Evolutionary conservation across 2,797 vertebrate genomes (phyloP), one percentile per base, ranked within the genome.

Genomic region (Euphonia xanthogaster): DNA sequence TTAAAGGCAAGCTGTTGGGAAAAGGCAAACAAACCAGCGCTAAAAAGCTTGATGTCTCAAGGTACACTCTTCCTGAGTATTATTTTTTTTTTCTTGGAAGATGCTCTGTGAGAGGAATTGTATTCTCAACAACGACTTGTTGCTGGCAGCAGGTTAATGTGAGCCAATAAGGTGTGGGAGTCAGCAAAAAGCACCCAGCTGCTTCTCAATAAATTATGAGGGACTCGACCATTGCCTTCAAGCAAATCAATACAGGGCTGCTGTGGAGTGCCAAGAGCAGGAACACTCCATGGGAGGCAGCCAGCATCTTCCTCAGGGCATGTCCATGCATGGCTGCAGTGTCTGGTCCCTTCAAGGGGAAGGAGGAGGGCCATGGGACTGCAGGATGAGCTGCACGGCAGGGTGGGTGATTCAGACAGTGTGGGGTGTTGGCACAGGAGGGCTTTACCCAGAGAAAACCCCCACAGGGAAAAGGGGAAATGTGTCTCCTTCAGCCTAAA

Each of bases 1-100:
- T 97, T 97, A 84, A 76, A 97, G 96, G 92, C 86, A 94, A 65
- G 80, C 87, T 87, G 73, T 93, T 97, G 84, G 93, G 65, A 86
- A 82, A 93, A 93, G 66, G 88, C 92, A 95, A 95, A 94, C 93
- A 95, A 90, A 95, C 80, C 80, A 81, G 55, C 0, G 3, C 42
- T 86, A 72, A 96, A 95, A 40, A 0, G 19, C 96, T 94, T 94
- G 88, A 89, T 94, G 86, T 96, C 75, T 93, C 2, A 12, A 80
- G 78, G 73, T 94, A 60, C 79, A 86, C 90, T 95, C 77, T 96
- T 96, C 89, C 94, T 82, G 76, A 0, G 13, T 81, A 73, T 96
- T 93, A 86, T 48, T 93, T 84, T 94, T 84, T 94, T 40, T 93
- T 95, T 89, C 81, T 67, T 91, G 94, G 94, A 95, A 96, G 89